Base-by-base conservation (phyloP, 2,113 vertebrate genomes). In the Morone chrysops region DNA sequence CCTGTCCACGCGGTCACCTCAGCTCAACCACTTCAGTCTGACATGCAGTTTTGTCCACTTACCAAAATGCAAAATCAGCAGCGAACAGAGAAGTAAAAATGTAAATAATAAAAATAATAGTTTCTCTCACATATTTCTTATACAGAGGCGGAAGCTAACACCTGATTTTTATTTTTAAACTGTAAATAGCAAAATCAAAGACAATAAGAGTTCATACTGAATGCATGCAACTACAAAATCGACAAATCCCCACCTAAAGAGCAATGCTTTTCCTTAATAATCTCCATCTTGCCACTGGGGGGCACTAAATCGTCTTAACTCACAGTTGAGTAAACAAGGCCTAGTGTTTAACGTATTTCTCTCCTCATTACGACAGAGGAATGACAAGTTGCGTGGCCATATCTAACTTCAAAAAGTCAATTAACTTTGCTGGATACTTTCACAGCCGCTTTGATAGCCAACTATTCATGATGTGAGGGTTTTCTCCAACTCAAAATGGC, bases 51-150 rank as follows among this genome's bases (percentile, higher is more conserved):
- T 92, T 94, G 92, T 94, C 90, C 93, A 96, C 95, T 96, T 96
- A 96, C 95, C 95, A 95, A 94, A 95, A 96, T 89, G 93, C 93
- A 95, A 96, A 95, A 94, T 94, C 95, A 96, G 95, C 95, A 95
- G 94, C 94, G 89, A 96, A 95, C 94, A 94, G 92, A 95, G 94
- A 94, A 95, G 93, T 95, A 90, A 94, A 93, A 95, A 91, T 81
- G 89, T 93, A 95, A 95, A 95, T 93, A 91, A 95, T 93, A 94
- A 94, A 61, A 90, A 93, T 76, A 83, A 78, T 65, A 74, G 77
- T 86, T 75, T 84, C 89, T 75, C 81, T 51, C 70, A 92, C 87
- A 92, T 66, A 81, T 77, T 48, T 57, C 75, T 92, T 80, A 75
- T 8, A 91, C 62, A 90, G n/a, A 87, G 47, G 38, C 14, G n/a